A percentile compares a stretch with the other conserved stretches of the same genome.
Conservation (phyloP, 2,113 vertebrate species). For the Smithornis capensis region DNA sequence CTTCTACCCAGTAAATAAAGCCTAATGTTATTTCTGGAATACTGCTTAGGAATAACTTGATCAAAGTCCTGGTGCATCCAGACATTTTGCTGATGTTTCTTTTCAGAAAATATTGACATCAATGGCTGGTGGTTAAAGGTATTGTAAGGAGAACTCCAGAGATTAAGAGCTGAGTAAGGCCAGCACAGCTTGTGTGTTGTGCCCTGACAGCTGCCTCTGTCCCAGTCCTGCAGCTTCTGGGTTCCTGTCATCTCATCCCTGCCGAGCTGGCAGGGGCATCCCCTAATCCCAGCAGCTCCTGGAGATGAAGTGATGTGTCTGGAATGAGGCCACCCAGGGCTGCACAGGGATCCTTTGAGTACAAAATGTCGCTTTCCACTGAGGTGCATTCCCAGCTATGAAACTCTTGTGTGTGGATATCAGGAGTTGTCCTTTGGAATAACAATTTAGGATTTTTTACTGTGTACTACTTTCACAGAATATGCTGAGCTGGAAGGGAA, state of each 20-base stretch:
- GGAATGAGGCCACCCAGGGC: not conserved
- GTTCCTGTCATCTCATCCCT: not conserved
- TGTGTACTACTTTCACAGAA: not conserved
- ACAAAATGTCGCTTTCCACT: not conserved
- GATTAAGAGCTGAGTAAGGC: not conserved
- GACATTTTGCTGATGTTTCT: not conserved
- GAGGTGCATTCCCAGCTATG: not conserved
- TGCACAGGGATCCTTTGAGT: not conserved
- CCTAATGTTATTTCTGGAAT: not conserved
- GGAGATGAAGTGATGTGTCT: not conserved
- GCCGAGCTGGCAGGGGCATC: not conserved
- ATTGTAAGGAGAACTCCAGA: not conserved
- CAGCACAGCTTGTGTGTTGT: not conserved
- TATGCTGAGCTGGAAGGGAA: not conserved
- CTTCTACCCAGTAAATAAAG: not conserved
- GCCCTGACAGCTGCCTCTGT: not conserved
- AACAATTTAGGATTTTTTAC: not conserved
- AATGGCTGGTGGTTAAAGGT: not conserved
- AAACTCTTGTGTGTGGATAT: not conserved
- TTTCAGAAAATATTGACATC: not conserved
- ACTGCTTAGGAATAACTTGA: not conserved
- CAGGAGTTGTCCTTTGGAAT: not conserved
- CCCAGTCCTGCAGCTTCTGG: not conserved
- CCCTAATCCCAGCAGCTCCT: not conserved
- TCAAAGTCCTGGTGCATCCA: not conserved